Percentiles rank a stretch among this genome's conserved stretches.
phyloP scores from a whole-genome alignment of 2,113 vertebrate genomes.

The Cephalopterus ornatus region DNA sequence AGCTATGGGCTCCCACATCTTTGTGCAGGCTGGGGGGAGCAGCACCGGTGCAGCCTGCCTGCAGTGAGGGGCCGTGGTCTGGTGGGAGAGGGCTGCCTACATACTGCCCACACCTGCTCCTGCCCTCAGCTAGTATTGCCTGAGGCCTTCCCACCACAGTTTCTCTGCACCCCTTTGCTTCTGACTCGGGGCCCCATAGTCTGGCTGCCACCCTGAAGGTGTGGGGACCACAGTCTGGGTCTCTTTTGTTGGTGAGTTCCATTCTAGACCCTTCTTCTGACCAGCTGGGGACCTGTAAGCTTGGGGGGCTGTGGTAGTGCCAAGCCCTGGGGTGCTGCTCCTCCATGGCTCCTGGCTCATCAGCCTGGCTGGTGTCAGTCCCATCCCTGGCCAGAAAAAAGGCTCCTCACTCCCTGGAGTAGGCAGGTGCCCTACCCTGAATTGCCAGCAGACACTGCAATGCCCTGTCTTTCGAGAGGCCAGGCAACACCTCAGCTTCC shows the following conservation, averaged over 20 bases:
- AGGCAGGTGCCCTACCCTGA: not conserved
- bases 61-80: accelerated
- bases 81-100: not conserved
- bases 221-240: not conserved
- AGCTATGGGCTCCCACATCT: slow-evolving; percentile 30
- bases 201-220: not conserved
- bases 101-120: not conserved
- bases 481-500: not conserved
- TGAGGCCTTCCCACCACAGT: not conserved
- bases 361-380: not conserved
- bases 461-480: not conserved
- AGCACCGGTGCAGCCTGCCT: not conserved
- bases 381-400: not conserved
- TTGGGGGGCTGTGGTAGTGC: too few relatives aligned
- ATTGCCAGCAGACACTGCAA: not conserved
- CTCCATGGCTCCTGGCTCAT: not conserved
- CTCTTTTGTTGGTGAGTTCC: not conserved
- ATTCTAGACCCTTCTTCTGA: not conserved
- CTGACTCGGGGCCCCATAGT: not conserved
- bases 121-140: not conserved
- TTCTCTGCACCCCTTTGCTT: not conserved
- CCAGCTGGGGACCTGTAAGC: not conserved
- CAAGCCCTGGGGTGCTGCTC: not conserved
- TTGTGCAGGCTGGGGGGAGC: not conserved
- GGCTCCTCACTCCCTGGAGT: not conserved